Percentiles rank a stretch among this genome's conserved stretches.
Evolutionary conservation across 2,888 invertebrate species (phyloP).

Genomic region (Phasia obesa): DNA sequence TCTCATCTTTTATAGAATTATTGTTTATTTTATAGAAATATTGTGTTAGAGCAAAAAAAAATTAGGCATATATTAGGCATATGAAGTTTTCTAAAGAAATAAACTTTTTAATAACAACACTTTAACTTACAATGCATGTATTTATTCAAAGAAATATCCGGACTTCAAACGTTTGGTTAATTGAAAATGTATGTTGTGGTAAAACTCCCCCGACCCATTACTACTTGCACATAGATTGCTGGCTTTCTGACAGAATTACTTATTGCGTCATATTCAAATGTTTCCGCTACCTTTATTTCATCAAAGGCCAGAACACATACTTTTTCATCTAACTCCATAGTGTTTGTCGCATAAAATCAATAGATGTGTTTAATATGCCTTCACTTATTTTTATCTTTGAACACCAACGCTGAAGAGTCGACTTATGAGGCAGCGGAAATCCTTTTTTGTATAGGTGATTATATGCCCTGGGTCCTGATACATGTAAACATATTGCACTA

Average conservation of each 20-base stretch:
- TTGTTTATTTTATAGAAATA: too few species aligned
- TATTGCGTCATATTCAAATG: slow-evolving; percentile 50
- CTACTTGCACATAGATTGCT: background rate
- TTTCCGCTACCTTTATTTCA: slow-evolving; percentile 51
- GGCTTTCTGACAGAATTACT: background rate
- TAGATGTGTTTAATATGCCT: background rate
- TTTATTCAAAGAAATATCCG: too few species aligned
- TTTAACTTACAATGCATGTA: too few species aligned
- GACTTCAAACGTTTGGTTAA: too few species aligned
- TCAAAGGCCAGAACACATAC: slow-evolving; percentile 52
- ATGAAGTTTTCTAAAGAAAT: too few species aligned
- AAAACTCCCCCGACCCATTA: background rate
- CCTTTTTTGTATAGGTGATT: slow-evolving; percentile 43
- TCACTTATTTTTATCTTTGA: slow-evolving; percentile 9
- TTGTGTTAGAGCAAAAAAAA: too few species aligned
- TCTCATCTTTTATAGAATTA: too few species aligned
- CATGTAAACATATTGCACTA: too few species aligned
- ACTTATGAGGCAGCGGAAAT: slow-evolving; percentile 28
- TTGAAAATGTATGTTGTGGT: too few species aligned
- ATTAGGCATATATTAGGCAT: too few species aligned
- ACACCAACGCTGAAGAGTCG: slow-evolving; percentile 29
- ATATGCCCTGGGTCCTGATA: slow-evolving; percentile 29
- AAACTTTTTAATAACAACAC: too few species aligned
- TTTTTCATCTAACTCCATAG: slow-evolving; percentile 14
- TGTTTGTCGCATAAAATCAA: slow-evolving; percentile 15